phyloP scores from a whole-genome alignment of 2,888 invertebrate genomes.

The Eilema caniola region DNA sequence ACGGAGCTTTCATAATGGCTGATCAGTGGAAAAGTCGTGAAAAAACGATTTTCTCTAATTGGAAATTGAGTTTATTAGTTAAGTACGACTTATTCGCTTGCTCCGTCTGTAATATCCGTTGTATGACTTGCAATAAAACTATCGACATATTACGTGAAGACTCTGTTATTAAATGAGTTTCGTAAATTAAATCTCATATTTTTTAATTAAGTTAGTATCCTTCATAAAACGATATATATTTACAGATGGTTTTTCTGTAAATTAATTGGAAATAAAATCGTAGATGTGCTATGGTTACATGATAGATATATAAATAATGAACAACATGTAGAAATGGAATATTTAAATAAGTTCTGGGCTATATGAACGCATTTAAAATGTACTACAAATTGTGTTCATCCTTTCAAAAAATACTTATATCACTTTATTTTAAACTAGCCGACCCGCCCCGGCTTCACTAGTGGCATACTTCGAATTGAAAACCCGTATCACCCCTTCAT shows the following conservation, averaged over 20 bases:
- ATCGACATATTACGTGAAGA: slow-evolving; percentile 31
- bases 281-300: neutral
- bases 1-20: slow-evolving; percentile 64
- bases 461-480: no score
- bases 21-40: slow-evolving; percentile 63
- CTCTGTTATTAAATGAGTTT: slow-evolving; percentile 35
- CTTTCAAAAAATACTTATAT: neutral
- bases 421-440: no score
- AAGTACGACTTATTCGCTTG: slow-evolving; percentile 48
- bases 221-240: neutral
- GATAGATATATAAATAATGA: neutral
- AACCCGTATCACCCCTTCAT: no score
- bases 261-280: neutral
- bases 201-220: neutral
- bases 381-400: neutral
- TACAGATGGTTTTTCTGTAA: neutral
- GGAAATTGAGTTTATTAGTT: slow-evolving; percentile 64
- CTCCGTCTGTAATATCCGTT: slow-evolving; percentile 42
- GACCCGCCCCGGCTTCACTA: no score
- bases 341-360: no score
- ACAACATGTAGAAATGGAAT: neutral
- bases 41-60: slow-evolving; percentile 68
- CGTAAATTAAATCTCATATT: slow-evolving; percentile 38
- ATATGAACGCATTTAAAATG: neutral
- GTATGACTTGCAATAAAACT: slow-evolving; percentile 40